These are phyloP conservation scores for Drosophila arawakana DNA, from an alignment of 1,140 invertebrate genomes.

Conservation along the genomic window DNA sequence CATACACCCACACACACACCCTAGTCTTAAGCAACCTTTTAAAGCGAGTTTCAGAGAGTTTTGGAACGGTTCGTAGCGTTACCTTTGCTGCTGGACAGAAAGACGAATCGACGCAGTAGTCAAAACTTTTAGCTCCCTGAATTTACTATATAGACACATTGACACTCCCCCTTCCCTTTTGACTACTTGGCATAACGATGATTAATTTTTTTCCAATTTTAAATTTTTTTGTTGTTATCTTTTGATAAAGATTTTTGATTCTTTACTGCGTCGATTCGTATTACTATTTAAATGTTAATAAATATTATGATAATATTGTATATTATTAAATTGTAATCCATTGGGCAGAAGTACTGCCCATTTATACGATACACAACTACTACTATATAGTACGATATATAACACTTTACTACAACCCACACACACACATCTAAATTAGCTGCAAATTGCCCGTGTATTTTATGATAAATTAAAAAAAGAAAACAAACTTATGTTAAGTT, in stretches of 20 bases:
- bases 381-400: not conserved
- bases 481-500: slow-evolving; percentile 18
- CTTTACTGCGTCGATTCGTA: slow-evolving; percentile 9
- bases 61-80: too few relatives aligned
- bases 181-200: too few relatives aligned
- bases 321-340: not conserved
- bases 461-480: not conserved
- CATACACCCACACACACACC: not conserved
- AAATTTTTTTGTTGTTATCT: not conserved
- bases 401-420: not conserved
- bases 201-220: not conserved
- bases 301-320: not conserved
- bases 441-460: not conserved
- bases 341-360: not conserved
- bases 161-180: too few relatives aligned
- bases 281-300: slow-evolving; percentile 12
- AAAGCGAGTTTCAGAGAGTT: not conserved
- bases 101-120: not conserved
- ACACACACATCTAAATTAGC: slow-evolving; percentile 1
- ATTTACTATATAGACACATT: slow-evolving; percentile 8
- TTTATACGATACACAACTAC: not conserved
- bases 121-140: not conserved
- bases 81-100: not conserved
- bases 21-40: not conserved
- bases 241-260: not conserved